These are phyloP conservation scores for Amblyopsis hoosieri DNA, from an alignment of 2,797 vertebrate genomes.

Conservation along the genomic window DNA sequence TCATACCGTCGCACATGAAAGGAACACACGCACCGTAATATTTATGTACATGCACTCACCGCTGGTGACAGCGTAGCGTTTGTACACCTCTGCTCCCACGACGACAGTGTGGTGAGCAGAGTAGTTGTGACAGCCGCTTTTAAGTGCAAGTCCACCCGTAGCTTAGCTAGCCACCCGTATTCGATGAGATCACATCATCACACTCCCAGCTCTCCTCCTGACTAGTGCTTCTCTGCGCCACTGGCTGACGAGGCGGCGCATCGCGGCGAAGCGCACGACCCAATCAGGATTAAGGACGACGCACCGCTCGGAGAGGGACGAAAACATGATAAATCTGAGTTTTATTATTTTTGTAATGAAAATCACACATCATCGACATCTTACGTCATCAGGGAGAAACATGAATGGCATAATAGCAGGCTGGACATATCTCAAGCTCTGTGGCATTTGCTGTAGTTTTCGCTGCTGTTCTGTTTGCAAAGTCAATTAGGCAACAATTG, in stretches of 20 bases:
- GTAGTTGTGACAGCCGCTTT: constrained; percentile 56
- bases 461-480: no score
- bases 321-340: constrained; percentile 48
- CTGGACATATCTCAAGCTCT: background rate
- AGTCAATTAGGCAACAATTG: no score
- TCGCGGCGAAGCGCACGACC: constrained; percentile 55
- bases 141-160: constrained; percentile 57
- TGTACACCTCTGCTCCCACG: constrained; percentile 41
- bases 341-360: constrained; percentile 63
- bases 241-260: constrained; percentile 54
- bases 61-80: constrained; percentile 53
- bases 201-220: constrained; percentile 54
- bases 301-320: constrained; percentile 41
- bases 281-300: constrained; percentile 71
- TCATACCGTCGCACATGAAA: constrained; percentile 38
- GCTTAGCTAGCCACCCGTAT: constrained; percentile 63
- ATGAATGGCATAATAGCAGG: constrained; percentile 1
- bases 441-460: no score
- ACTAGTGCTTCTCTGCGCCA: constrained; percentile 70
- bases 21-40: constrained; percentile 55
- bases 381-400: constrained; percentile 54
- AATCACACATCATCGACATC: constrained; percentile 61
- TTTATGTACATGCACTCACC: constrained; percentile 71
- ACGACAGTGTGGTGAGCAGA: constrained; percentile 43
- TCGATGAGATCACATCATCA: constrained; percentile 64